phyloP scores from a whole-genome alignment of 1,140 invertebrate genomes.

The Pentalonia nigronervosa region DNA sequence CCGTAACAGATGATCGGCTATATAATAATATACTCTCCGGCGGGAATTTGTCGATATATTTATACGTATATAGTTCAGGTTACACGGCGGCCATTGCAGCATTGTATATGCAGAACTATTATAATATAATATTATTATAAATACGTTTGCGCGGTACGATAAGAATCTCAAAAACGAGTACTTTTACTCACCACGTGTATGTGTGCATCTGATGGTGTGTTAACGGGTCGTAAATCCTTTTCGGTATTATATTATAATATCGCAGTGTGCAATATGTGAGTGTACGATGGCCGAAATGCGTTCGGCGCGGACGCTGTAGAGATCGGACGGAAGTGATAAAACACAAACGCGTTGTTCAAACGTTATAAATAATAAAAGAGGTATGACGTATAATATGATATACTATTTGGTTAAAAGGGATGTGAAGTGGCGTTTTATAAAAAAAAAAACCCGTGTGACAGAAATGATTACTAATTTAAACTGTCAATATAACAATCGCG shows the following conservation, averaged over 20 bases:
- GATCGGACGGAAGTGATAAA: not conserved
- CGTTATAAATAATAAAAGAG: not conserved
- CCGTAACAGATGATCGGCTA: constrained; percentile 34
- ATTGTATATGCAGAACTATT: not conserved
- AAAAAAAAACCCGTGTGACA: not conserved
- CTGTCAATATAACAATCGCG: constrained; percentile 22
- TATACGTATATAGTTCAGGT: not conserved
- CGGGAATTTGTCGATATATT: constrained; percentile 20
- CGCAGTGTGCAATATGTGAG: not conserved
- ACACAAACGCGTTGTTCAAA: not conserved
- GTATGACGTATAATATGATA: not conserved
- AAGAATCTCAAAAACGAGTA: constrained; percentile 17
- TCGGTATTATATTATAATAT: not conserved
- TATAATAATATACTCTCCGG: not conserved
- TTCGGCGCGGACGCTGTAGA: not conserved
- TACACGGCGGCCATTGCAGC: not conserved
- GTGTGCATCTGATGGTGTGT: not conserved
- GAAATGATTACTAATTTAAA: constrained; percentile 40
- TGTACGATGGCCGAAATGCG: not conserved
- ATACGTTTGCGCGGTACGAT: not conserved
- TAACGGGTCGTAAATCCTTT: not conserved
- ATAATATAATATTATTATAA: not conserved
- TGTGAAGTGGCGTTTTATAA: not conserved
- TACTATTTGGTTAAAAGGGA: not conserved
- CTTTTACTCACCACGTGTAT: not conserved